These are phyloP conservation scores for Chromis chromis DNA, from an alignment of 2,797 vertebrate species.

Conservation along the genomic window DNA sequence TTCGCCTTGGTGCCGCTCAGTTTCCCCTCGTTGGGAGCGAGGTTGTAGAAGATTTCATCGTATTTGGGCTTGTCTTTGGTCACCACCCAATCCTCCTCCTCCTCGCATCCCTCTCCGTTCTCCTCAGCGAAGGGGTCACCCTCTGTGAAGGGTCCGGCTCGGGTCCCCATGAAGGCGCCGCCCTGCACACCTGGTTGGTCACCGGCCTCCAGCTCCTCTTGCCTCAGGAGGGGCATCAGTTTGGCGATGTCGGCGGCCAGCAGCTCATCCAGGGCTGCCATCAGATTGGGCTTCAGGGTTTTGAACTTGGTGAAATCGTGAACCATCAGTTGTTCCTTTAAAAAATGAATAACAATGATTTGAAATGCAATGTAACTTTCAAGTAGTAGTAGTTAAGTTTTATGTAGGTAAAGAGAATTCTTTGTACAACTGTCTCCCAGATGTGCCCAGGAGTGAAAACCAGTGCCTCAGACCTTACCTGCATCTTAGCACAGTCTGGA, in stretches of 20 bases:
- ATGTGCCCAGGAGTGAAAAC: slow-evolving; percentile 7
- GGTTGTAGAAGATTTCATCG: slow-evolving; percentile 96
- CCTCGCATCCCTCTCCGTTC: slow-evolving; percentile 80
- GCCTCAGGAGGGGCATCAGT: slow-evolving; percentile 92
- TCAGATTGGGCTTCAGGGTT: slow-evolving; percentile 89
- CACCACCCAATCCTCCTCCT: slow-evolving; percentile 91
- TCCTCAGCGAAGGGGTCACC: slow-evolving; percentile 84
- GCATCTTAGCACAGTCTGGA: slow-evolving; percentile 93
- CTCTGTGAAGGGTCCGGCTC: slow-evolving; percentile 90
- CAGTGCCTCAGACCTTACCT: slow-evolving; percentile 83
- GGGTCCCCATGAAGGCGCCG: slow-evolving; percentile 90
- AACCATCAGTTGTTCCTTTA: slow-evolving; percentile 90
- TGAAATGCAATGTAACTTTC: background rate
- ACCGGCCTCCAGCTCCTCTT: slow-evolving; percentile 90
- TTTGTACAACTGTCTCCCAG: background rate
- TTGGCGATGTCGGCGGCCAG: slow-evolving; percentile 89
- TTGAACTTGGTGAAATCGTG: slow-evolving; percentile 95
- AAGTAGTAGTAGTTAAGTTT: background rate
- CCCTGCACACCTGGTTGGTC: slow-evolving; percentile 89
- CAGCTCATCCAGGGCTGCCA: slow-evolving; percentile 90
- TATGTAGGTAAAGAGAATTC: background rate
- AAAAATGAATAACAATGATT: slow-evolving; percentile 17
- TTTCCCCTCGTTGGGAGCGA: slow-evolving; percentile 92
- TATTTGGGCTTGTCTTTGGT: slow-evolving; percentile 97
- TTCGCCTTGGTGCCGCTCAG: slow-evolving; percentile 93